A percentile compares a stretch with the other conserved stretches of the same genome.
phyloP scores from a whole-genome alignment of 2,797 vertebrate species.

The Centroberyx gerrardi region DNA sequence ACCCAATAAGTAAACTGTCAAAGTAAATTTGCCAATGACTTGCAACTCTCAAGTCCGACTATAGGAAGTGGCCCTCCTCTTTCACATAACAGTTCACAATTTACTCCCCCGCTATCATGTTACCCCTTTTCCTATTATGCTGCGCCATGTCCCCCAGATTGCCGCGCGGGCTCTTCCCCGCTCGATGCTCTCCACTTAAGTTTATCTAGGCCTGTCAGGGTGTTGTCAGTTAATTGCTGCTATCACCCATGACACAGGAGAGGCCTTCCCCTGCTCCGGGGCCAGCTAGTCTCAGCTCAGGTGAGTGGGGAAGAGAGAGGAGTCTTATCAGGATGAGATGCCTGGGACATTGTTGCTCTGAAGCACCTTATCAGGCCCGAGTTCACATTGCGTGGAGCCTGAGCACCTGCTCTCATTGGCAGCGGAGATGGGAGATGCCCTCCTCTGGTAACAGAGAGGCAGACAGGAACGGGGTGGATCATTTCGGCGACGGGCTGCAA shows the following conservation, averaged over 20 bases:
- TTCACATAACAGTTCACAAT: not conserved
- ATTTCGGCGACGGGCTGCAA: slow-evolving; percentile 14
- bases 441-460: slow-evolving; percentile 27
- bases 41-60: not conserved
- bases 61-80: not conserved
- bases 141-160: not conserved
- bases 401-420: slow-evolving; percentile 41
- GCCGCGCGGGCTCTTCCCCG: not conserved
- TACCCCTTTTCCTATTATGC: slow-evolving; percentile 2
- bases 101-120: not conserved
- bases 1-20: slow-evolving; percentile 16
- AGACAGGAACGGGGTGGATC: not conserved
- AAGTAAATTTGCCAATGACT: not conserved
- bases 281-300: slow-evolving; percentile 30
- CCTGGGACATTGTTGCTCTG: slow-evolving; percentile 42
- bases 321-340: slow-evolving; percentile 65
- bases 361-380: slow-evolving; percentile 58
- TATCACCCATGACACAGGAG: slow-evolving; percentile 35
- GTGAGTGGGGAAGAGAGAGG: slow-evolving; percentile 37
- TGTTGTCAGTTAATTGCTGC: slow-evolving; percentile 59
- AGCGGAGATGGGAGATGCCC: slow-evolving; percentile 26
- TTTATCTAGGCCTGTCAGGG: slow-evolving; percentile 66
- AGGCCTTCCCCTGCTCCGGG: slow-evolving; percentile 31
- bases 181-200: slow-evolving; percentile 15
- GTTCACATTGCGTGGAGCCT: slow-evolving; percentile 27